These are phyloP conservation scores for Calcarius lapponicus DNA, from an alignment of 2,797 vertebrate genomes.

Conservation along the genomic window DNA sequence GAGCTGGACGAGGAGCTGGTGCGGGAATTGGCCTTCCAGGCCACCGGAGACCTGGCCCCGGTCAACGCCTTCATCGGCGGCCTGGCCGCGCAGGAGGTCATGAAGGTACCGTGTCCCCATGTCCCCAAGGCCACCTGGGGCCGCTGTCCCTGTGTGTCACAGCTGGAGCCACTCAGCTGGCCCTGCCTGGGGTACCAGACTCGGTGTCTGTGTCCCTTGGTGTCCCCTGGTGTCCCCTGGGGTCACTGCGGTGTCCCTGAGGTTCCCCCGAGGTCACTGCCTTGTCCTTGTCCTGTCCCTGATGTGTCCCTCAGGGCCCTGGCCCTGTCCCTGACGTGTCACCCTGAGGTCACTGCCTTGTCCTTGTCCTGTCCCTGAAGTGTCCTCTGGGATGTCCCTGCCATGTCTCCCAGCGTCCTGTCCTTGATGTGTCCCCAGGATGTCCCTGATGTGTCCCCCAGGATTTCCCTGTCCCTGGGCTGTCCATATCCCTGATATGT, in stretches of 20 bases:
- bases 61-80: neutral
- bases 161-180: neutral
- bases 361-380: fast-evolving
- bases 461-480: neutral
- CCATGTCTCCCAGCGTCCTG: no score
- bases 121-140: neutral
- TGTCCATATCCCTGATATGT: no score
- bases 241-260: neutral
- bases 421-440: neutral
- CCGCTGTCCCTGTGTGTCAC: fast-evolving
- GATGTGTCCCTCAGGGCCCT: neutral
- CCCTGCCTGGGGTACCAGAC: no score
- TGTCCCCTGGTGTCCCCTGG: neutral
- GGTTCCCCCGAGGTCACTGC: neutral
- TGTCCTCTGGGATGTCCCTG: neutral
- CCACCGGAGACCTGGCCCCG: neutral
- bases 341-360: no score
- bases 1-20: neutral
- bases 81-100: neutral
- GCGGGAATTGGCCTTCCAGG: neutral
- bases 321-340: neutral
- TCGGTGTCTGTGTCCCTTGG: neutral
- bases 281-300: neutral
- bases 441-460: neutral
- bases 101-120: neutral